Conservation (phyloP, 2,797 vertebrate genomes). For the Thunnus albacares region DNA sequence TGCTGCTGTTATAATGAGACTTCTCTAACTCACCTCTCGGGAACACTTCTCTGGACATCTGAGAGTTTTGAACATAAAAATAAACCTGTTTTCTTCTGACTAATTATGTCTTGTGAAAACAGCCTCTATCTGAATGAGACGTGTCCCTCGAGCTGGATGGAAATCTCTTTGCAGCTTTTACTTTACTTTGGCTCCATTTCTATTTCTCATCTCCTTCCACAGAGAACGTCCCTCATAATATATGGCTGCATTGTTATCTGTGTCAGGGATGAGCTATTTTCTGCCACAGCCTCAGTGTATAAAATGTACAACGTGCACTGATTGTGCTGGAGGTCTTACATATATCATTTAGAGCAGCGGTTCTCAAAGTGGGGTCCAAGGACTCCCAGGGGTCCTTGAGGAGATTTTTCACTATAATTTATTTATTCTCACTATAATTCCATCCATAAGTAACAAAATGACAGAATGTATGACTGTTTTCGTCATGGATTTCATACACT, state of each 20-base stretch:
- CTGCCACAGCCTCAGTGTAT: conserved; percentile 31
- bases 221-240: conserved; percentile 43
- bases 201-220: conserved; percentile 36
- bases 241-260: conserved; percentile 56
- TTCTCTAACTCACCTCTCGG: conserved; percentile 37
- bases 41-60: conserved; percentile 52
- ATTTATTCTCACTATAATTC: too few relatives aligned
- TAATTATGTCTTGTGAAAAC: conserved; percentile 64
- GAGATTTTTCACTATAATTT: too few relatives aligned
- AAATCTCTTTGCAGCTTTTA: conserved; percentile 41
- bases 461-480: too few relatives aligned
- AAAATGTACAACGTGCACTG: conserved; percentile 13
- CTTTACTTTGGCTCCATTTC: conserved; percentile 27
- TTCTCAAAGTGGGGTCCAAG: too few relatives aligned
- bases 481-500: too few relatives aligned
- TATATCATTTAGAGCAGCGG: conserved; percentile 27
- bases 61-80: conserved; percentile 55
- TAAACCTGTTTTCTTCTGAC: conserved; percentile 43
- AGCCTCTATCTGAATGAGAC: conserved; percentile 37
- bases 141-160: conserved; percentile 41
- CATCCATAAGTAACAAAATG: too few relatives aligned
- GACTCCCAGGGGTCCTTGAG: too few relatives aligned
- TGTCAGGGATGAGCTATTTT: conserved; percentile 65
- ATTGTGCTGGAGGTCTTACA: conserved; percentile 39
- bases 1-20: conserved; percentile 50